A percentile compares a stretch with the other conserved stretches of the same genome.
These are phyloP conservation scores for Psilanteris sp. DNA, from an alignment of 1,140 invertebrate genomes.

Conservation along the genomic window DNA sequence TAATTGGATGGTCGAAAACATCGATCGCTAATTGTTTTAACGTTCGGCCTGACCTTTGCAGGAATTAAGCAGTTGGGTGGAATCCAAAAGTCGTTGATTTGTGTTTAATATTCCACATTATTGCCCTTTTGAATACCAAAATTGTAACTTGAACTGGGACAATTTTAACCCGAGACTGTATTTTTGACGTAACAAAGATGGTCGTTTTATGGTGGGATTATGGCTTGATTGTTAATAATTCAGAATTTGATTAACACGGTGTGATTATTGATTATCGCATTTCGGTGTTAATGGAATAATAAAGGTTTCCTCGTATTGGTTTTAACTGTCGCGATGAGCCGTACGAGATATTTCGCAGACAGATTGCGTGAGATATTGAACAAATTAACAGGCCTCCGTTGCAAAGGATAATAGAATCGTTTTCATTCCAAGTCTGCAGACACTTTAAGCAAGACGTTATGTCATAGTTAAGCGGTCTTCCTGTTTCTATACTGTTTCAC, in stretches of 20 bases:
- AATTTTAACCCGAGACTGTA: too few species aligned
- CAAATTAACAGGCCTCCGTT: conserved; percentile 32
- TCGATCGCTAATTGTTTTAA: conserved; percentile 14
- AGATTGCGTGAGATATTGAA: conserved; percentile 50
- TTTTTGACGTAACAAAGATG: too few species aligned
- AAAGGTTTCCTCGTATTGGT: background rate
- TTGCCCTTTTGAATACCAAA: too few species aligned
- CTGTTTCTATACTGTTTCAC: background rate
- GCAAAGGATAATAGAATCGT: conserved; percentile 44
- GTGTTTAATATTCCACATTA: background rate
- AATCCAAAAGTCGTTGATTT: conserved; percentile 10
- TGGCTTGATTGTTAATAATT: conserved; percentile 22
- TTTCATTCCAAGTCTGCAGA: conserved; percentile 21
- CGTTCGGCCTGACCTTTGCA: conserved; percentile 6
- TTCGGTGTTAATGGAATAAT: conserved; percentile 21
- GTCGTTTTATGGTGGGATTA: background rate
- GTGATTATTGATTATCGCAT: conserved; percentile 12
- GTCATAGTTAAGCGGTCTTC: conserved; percentile 2
- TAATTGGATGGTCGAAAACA: conserved; percentile 8
- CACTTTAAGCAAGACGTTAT: conserved; percentile 17
- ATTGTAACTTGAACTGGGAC: too few species aligned
- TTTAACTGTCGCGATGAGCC: conserved; percentile 30
- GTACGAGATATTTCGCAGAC: conserved; percentile 38
- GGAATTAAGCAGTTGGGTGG: conserved; percentile 9
- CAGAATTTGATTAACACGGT: too few species aligned